Base-by-base conservation (phyloP, 2,113 vertebrate genomes). In the Rhodinocichla rosea region DNA sequence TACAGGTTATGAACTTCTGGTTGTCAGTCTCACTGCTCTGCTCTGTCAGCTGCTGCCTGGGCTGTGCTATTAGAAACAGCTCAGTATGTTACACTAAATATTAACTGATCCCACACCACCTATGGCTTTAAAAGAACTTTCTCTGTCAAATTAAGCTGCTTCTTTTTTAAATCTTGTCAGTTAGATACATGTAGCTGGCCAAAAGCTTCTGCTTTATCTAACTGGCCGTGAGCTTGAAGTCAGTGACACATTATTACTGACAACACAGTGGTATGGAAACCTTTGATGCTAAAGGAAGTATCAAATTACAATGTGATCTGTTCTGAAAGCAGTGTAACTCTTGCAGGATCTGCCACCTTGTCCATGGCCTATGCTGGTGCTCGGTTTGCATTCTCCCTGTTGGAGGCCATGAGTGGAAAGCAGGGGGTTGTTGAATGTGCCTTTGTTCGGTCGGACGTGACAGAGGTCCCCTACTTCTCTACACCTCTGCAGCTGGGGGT, bases 341-440 rank as follows among this genome's bases (percentile, higher is more conserved):
- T 77, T 73, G 12, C 95, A 99, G 99, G 99, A 33, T 99, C 99
- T 76, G 99, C 99, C 35, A 99, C 99, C 11, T 97, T 99, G 65
- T 99, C 99, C 6, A 99, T 99, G 99, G 99, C 99, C 0, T 99
- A 99, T 0, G 99, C 99, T 2, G 99, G 99, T 1, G 99, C 99
- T 84, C 98, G 99, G 1, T 99, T 99, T 92, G 98, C 98, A 71
- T 99, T 99, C 97, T 99, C 99, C 7, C 96, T 99, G 40, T 73
- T 99, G 97, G 99, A 99, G 6, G 99, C 99, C 17, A 99, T 99
- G 98, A 99, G 98, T 2, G 99, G 99, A 5, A 99, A 99, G 95
- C 98, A 99, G 67, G 99, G 99, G 1, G 99, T 99, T 14, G 98
- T 99, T 3, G 99, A 99, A 73, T 99, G 99, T 60, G 97, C 99